Base-by-base conservation (phyloP, 2,888 invertebrate species). In the Chromoteleia sp. region DNA sequence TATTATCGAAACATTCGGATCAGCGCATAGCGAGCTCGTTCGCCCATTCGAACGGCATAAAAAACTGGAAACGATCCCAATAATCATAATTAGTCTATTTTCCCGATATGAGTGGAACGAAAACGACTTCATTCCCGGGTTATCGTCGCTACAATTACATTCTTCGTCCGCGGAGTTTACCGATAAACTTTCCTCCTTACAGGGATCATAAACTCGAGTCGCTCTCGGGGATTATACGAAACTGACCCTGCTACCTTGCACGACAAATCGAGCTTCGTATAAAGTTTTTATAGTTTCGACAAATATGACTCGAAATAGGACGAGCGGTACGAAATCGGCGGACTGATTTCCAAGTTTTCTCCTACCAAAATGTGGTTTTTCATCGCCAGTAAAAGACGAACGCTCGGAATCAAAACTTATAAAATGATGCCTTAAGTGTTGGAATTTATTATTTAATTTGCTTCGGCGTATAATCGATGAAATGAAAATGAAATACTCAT, bases 141-240 rank as follows among this genome's bases (percentile, higher is more conserved):
- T 74, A 56, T 41, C 65, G 48, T 36, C 36, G 33, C 14, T 39
- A 30, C 25, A 43, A 54, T 74, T 61, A 63, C 45, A 45, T 36
- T 43, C 33, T 33, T 45, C 56, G 29, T 45, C 36, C 45, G 33
- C 21, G 30, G 14, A 56, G 17, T 75, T 67, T 67, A 59, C 33
- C 61, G 52, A 61, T 68, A 63, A 77, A 77, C 70, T 77, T 77
- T 71, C 19, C 63, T 77, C 39, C 63, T 77, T 65, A 52, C 56
- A 63, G 48, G 45, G 58, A 58, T 70, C 70, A 77, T 78, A 65
- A 78, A 70, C 39, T 68, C 41, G 52, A 68, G 61, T 77, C 56
- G 61, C 56, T 68, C 25, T 50, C 25, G 25, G 15, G 43, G 19
- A 67, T 68, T 76, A 68, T 68, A 61, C 17, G 68, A 41, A 68